These are phyloP conservation scores for Eudasyphora cyanicolor DNA, from an alignment of 2,888 invertebrate genomes.

Conservation along the genomic window DNA sequence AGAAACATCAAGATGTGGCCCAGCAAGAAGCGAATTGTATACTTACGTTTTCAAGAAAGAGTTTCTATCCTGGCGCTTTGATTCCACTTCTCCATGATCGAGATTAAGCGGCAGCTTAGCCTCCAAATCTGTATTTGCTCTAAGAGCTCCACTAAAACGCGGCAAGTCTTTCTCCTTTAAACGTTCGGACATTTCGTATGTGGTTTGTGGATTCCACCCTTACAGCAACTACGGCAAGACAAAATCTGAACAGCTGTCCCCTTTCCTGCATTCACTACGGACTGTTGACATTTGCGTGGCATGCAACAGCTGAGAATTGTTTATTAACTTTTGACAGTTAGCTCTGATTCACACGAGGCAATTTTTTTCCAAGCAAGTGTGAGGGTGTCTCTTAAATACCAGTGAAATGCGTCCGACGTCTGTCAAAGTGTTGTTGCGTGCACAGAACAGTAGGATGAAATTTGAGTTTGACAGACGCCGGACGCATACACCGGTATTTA, in stretches of 20 bases:
- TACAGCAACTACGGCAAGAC: too few relatives aligned
- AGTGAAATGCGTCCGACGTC: too few relatives aligned
- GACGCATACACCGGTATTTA: too few relatives aligned
- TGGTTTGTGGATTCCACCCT: neutral
- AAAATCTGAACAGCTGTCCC: neutral
- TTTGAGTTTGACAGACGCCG: too few relatives aligned
- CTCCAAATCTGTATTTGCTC: constrained; percentile 83
- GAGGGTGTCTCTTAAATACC: too few relatives aligned
- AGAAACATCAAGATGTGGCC: neutral
- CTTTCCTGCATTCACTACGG: neutral
- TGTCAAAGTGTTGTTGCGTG: too few relatives aligned
- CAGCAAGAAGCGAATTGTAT: neutral
- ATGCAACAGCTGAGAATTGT: neutral
- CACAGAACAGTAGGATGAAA: too few relatives aligned
- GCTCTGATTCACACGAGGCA: too few relatives aligned
- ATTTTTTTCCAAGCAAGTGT: too few relatives aligned
- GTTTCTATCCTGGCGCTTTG: constrained; percentile 52
- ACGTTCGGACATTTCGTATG: constrained; percentile 36
- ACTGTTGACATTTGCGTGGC: neutral
- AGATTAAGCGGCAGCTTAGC: constrained; percentile 71
- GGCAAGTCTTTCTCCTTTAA: constrained; percentile 79
- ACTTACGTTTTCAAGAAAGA: constrained; percentile 64
- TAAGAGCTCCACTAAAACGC: constrained; percentile 84
- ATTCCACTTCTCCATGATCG: constrained; percentile 60
- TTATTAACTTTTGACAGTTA: too few relatives aligned